These are phyloP conservation scores for Drosophila nigritarsus DNA, from an alignment of 2,888 invertebrate species.

Conservation along the genomic window DNA sequence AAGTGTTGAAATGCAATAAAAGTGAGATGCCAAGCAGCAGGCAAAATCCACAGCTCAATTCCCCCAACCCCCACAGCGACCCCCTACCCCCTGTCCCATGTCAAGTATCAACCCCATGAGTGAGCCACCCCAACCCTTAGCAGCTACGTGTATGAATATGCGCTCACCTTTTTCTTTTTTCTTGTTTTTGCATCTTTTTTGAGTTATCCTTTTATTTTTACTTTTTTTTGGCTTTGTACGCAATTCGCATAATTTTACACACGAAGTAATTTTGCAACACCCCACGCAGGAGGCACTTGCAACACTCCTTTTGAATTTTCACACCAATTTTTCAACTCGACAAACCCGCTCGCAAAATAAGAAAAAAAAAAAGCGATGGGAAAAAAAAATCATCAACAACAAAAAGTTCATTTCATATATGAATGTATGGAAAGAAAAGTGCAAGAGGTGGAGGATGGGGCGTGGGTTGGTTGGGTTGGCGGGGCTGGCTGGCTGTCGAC, in stretches of 20 bases:
- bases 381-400: slow-evolving; percentile 52
- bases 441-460: not conserved
- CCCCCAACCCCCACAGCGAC: slow-evolving; percentile 3
- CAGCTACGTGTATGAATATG: slow-evolving; percentile 76
- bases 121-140: slow-evolving; percentile 9
- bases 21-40: slow-evolving; percentile 73
- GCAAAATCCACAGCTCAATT: slow-evolving; percentile 9
- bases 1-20: slow-evolving; percentile 81
- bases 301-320: slow-evolving; percentile 83
- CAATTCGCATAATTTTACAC: slow-evolving; percentile 82
- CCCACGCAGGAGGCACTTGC: slow-evolving; percentile 69
- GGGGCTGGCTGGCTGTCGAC: slow-evolving; percentile 39
- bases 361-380: slow-evolving; percentile 16
- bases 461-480: not conserved
- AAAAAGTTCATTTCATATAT: slow-evolving; percentile 52
- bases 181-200: slow-evolving; percentile 12
- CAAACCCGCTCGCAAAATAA: slow-evolving; percentile 66
- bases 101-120: slow-evolving; percentile 24
- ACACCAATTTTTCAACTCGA: slow-evolving; percentile 83
- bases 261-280: slow-evolving; percentile 82
- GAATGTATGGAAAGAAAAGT: slow-evolving; percentile 36
- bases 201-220: slow-evolving; percentile 17
- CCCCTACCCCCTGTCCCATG: not conserved
- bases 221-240: slow-evolving; percentile 57
- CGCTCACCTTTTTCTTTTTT: slow-evolving; percentile 69